These are phyloP conservation scores for Liparis tanakae DNA, from an alignment of 2,797 vertebrate species.

Conservation along the genomic window DNA sequence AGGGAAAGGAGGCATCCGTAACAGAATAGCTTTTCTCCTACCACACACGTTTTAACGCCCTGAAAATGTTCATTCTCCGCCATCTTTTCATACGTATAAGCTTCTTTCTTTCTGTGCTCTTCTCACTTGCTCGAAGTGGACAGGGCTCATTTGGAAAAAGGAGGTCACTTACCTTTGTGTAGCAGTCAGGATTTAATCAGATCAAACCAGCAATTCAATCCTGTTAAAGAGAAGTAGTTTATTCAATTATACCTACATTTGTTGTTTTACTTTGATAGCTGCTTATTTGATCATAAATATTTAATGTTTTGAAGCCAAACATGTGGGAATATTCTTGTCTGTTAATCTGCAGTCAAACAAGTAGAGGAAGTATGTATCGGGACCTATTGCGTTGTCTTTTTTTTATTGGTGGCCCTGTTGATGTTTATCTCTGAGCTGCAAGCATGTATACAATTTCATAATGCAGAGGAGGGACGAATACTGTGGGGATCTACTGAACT, in stretches of 20 bases:
- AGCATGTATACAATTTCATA: constrained; percentile 31
- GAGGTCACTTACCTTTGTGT: background rate
- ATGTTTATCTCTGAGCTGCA: constrained; percentile 21
- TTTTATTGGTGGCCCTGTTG: constrained; percentile 3
- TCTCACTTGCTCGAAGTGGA: background rate
- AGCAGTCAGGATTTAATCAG: constrained; percentile 10
- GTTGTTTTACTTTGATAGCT: background rate
- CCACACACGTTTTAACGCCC: background rate
- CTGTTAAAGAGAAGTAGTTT: background rate
- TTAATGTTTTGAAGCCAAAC: background rate
- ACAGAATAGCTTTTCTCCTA: constrained; percentile 11
- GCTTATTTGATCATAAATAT: background rate
- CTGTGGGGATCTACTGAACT: background rate
- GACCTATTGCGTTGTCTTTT: constrained; percentile 10
- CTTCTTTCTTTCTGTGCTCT: background rate
- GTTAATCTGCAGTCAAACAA: background rate
- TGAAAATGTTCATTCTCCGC: constrained; percentile 1
- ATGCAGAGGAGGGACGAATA: background rate
- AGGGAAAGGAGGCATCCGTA: constrained; percentile 10
- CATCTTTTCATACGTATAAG: background rate
- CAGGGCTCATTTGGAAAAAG: background rate
- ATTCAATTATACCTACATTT: background rate
- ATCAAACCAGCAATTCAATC: constrained; percentile 3
- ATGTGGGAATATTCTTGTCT: background rate
- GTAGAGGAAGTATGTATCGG: background rate